phyloP scores from a whole-genome alignment of 2,888 invertebrate genomes.

The Nymphalis c-album region DNA sequence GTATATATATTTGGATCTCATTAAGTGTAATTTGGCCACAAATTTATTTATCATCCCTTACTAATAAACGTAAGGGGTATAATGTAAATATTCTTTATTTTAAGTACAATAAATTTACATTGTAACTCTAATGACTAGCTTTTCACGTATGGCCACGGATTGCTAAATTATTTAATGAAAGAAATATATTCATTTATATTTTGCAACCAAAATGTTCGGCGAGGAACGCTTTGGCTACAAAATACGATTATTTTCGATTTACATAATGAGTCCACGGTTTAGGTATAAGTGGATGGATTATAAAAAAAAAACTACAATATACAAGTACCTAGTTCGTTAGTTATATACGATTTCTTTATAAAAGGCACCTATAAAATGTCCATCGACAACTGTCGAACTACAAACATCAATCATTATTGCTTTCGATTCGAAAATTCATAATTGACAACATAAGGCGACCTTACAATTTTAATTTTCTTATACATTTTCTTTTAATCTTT shows the following conservation, averaged over 20 bases:
- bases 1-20: slow-evolving; percentile 80
- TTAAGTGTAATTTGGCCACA: slow-evolving; percentile 81
- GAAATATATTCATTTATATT: slow-evolving; percentile 45
- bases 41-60: slow-evolving; percentile 75
- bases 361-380: slow-evolving; percentile 80
- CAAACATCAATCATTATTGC: slow-evolving; percentile 57
- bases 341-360: slow-evolving; percentile 65
- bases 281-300: slow-evolving; percentile 69
- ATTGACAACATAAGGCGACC: slow-evolving; percentile 41
- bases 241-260: slow-evolving; percentile 35
- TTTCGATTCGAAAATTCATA: slow-evolving; percentile 55
- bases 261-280: slow-evolving; percentile 47
- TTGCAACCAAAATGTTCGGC: slow-evolving; percentile 47
- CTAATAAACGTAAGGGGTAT: slow-evolving; percentile 69
- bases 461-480: slow-evolving; percentile 18
- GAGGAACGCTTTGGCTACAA: slow-evolving; percentile 45
- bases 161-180: slow-evolving; percentile 51
- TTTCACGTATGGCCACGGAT: slow-evolving; percentile 76
- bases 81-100: slow-evolving; percentile 72
- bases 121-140: slow-evolving; percentile 80
- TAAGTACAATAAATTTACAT: slow-evolving; percentile 75
- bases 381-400: slow-evolving; percentile 67
- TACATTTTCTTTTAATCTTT: slow-evolving; percentile 1
- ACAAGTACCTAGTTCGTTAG: slow-evolving; percentile 63
- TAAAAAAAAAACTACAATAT: slow-evolving; percentile 69